Conservation (phyloP, 2,113 vertebrate genomes). For the Nothocercus julius region DNA sequence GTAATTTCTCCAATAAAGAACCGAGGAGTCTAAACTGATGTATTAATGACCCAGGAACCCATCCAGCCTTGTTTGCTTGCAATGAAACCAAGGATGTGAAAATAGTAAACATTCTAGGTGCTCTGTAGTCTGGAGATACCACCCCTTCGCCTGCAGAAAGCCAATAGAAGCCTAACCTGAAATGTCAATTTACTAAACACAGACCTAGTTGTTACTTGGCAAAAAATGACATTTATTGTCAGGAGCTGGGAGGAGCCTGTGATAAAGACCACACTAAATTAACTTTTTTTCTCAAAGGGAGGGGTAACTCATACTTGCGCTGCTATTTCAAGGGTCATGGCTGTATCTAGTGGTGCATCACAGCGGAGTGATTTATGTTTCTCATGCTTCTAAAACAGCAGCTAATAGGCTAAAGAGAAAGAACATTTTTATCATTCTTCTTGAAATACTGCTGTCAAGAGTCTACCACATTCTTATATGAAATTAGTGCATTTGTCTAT, state of each 20-base stretch:
- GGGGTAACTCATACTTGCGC: background rate
- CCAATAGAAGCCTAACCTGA: background rate
- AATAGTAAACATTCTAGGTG: background rate
- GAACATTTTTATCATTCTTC: background rate
- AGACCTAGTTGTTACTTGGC: background rate
- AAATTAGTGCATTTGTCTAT: background rate
- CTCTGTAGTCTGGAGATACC: background rate
- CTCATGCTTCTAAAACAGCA: background rate
- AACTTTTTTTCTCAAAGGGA: background rate
- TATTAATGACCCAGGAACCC: background rate
- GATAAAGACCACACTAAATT: background rate
- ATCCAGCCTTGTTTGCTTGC: background rate
- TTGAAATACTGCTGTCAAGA: background rate
- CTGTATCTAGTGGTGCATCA: background rate
- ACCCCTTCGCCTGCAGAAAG: constrained; percentile 30
- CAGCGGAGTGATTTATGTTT: background rate
- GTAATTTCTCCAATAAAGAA: background rate
- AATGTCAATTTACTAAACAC: constrained; percentile 3
- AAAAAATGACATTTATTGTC: constrained; percentile 18
- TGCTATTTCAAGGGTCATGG: constrained; percentile 4
- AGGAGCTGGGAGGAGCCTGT: background rate
- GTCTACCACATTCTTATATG: background rate
- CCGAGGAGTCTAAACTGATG: background rate
- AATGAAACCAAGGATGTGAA: background rate
- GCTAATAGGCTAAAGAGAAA: background rate